Evolutionary conservation across 2,888 invertebrate species (phyloP), one percentile per base, ranked within the genome.

Genomic region (Heliconius ismenius): DNA sequence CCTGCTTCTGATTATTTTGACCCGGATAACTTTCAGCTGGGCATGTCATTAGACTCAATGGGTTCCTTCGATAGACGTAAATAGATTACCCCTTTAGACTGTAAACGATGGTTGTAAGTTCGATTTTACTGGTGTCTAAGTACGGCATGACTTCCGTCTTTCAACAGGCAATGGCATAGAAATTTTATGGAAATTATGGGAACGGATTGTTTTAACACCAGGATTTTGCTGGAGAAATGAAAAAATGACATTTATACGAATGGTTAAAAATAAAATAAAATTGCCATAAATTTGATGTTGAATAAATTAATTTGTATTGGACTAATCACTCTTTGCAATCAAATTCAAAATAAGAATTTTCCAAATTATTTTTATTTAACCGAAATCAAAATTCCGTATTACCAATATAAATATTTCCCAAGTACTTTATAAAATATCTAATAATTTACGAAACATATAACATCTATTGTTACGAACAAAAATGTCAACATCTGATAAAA

Each of bases 1-100:
- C 39, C 32, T 10, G 32, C 28, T 43, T 49, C 15, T 73, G 73
- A 70, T 70, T 39, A 64, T 70, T 76, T 39, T 70, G 75, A 76
- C 62, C n/a, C 63, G 75, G 60, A 67, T 63, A 62, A 63, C 32
- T 54, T 26, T 58, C 60, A 60, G 74, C 43, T 64, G n/a, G 21
- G 18, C 49, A 75, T 64, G 36, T 75, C 63, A 36, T 75, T 75
- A 69, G 32, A 11, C 32, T 39, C 13, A 58, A 36, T 65, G 36
- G n/a, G 4, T 36, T 26, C 26, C 62, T 60, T n/a, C 9, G 54
- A 9, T 21, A 54, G 54, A 21, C 1, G 54, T 54, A 21, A 54
- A 21, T 43, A 43, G 43, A 43, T 43, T 43, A 43, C 43, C 15
- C 15, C 15, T 18, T 43, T 43, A 15, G 4, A 43, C 15, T 43